Percentiles rank a stretch among this genome's conserved stretches.
Conservation (phyloP, 1,140 invertebrate species). For the Drosophila santomea region DNA sequence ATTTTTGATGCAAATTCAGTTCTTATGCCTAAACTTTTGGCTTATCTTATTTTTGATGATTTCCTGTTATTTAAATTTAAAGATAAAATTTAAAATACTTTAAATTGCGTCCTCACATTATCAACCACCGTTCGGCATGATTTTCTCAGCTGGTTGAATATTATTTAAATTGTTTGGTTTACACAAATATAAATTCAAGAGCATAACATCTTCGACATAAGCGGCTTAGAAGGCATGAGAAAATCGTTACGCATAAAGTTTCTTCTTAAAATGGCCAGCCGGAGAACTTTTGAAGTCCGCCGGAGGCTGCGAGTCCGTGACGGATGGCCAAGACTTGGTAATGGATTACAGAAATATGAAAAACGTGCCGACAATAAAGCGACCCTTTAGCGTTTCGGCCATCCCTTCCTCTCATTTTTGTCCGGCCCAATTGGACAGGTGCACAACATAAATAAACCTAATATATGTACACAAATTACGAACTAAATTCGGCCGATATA, state of each 20-base stretch:
- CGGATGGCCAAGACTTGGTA: conserved; percentile 41
- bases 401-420: background rate
- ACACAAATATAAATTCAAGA: conserved; percentile 20
- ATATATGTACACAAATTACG: conserved; percentile 66
- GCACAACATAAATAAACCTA: conserved; percentile 34
- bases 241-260: conserved; percentile 41
- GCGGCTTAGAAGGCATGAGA: conserved; percentile 13
- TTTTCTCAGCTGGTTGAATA: background rate
- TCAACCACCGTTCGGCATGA: background rate
- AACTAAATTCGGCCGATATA: conserved; percentile 45
- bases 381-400: conserved; percentile 31
- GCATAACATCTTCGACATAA: conserved; percentile 26
- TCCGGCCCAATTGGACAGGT: conserved; percentile 18
- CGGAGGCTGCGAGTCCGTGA: conserved; percentile 35
- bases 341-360: conserved; percentile 59
- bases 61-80: no score
- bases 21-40: no score
- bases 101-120: no score
- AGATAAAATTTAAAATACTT: no score
- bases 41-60: no score
- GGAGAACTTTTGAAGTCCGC: conserved; percentile 29
- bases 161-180: conserved; percentile 10
- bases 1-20: no score
- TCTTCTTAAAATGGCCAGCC: conserved; percentile 33
- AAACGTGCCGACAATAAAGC: conserved; percentile 53